Evolutionary conservation across 2,797 vertebrate species (phyloP).

Genomic region (Cuniculus paca): DNA sequence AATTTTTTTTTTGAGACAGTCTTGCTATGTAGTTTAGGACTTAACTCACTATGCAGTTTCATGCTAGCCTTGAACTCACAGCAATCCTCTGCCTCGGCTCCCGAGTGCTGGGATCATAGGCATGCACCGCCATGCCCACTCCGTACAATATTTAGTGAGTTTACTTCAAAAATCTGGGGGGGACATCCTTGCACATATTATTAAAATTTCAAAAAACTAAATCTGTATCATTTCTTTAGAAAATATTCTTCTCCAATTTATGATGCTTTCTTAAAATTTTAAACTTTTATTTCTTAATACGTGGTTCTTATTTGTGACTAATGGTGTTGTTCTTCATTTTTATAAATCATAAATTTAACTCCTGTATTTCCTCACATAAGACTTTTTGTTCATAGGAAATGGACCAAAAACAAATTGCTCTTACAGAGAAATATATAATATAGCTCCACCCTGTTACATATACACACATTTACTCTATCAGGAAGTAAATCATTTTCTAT

Average conservation of each 20-base stretch:
- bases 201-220: slow-evolving; percentile 40
- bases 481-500: slow-evolving; percentile 59
- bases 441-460: neutral
- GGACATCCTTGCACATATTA: neutral
- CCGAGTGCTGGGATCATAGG: neutral
- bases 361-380: slow-evolving; percentile 33
- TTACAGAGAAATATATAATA: neutral
- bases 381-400: slow-evolving; percentile 1
- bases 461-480: neutral
- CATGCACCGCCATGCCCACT: neutral
- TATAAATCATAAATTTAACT: slow-evolving; percentile 42
- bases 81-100: neutral
- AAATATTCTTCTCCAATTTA: slow-evolving; percentile 37
- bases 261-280: slow-evolving; percentile 3
- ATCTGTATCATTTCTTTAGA: slow-evolving; percentile 23
- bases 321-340: neutral
- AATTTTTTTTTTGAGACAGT: no score
- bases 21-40: neutral
- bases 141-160: neutral
- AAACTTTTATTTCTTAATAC: slow-evolving; percentile 34
- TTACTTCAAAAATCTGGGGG: neutral
- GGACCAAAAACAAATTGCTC: neutral
- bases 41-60: neutral
- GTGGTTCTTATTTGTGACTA: slow-evolving; percentile 1
- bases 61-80: neutral